phyloP scores from a whole-genome alignment of 2,888 invertebrate genomes.

The Nysson spinosus region DNA sequence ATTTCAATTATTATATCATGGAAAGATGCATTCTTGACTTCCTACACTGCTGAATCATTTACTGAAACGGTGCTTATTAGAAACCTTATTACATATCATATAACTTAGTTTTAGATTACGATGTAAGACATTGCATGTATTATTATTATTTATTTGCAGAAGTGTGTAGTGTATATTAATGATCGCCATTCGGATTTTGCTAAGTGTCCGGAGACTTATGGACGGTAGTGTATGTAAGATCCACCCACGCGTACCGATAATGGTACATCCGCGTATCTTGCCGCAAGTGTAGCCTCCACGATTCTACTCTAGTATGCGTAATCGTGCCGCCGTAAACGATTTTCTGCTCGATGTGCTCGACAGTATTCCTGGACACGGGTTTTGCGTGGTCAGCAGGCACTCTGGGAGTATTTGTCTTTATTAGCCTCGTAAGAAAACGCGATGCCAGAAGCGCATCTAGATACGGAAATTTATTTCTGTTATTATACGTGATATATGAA shows the following conservation, averaged over 20 bases:
- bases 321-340: slow-evolving; percentile 54
- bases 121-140: too few species aligned
- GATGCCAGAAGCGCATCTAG: slow-evolving; percentile 29
- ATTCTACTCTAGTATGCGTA: slow-evolving; percentile 43
- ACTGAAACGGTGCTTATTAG: too few species aligned
- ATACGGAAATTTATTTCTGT: slow-evolving; percentile 47
- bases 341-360: slow-evolving; percentile 43
- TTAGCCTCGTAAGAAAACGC: slow-evolving; percentile 52
- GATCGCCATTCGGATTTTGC: too few species aligned
- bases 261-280: slow-evolving; percentile 60
- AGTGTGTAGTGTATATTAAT: too few species aligned
- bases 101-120: too few species aligned
- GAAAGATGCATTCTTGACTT: too few species aligned
- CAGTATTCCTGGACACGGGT: slow-evolving; percentile 46
- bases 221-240: slow-evolving; percentile 37
- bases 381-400: slow-evolving; percentile 42
- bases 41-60: too few species aligned
- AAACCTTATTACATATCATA: too few species aligned
- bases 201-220: too few species aligned
- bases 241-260: slow-evolving; percentile 59
- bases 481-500: slow-evolving; percentile 37
- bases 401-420: slow-evolving; percentile 54
- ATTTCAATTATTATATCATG: too few species aligned
- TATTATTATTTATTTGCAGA: too few species aligned
- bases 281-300: slow-evolving; percentile 34